Evolutionary conservation across 1,140 invertebrate species (phyloP).

Genomic region (Riptortus pedestris): DNA sequence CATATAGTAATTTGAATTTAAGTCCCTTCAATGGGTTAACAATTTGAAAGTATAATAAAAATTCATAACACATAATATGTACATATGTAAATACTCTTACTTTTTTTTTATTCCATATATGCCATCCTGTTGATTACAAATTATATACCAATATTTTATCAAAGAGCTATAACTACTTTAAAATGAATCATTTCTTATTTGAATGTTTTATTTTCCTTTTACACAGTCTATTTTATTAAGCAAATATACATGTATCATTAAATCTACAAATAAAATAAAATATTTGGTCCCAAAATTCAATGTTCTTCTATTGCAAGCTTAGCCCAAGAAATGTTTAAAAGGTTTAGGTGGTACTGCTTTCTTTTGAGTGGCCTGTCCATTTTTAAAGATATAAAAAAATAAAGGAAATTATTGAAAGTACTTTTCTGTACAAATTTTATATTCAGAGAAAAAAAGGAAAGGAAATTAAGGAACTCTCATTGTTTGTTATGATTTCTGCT

Average conservation of each 20-base stretch:
- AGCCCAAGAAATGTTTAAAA: not conserved
- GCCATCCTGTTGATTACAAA: not conserved
- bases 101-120: not conserved
- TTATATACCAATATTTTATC: not conserved
- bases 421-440: not conserved
- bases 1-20: constrained; percentile 3
- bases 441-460: not conserved
- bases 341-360: not conserved
- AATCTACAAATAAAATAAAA: constrained; percentile 3
- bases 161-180: constrained; percentile 2
- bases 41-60: not conserved
- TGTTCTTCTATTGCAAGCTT: not conserved
- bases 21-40: not conserved
- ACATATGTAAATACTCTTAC: no score
- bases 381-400: not conserved
- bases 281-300: constrained; percentile 4
- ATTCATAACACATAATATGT: not conserved
- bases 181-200: not conserved
- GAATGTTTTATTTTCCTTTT: not conserved
- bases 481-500: no score
- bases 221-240: not conserved
- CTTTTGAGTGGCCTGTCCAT: no score
- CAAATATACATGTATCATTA: constrained; percentile 6
- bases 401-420: not conserved
- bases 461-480: no score